Conservation (phyloP, 2,888 invertebrate genomes). For the Eristalinus sepulchralis region DNA sequence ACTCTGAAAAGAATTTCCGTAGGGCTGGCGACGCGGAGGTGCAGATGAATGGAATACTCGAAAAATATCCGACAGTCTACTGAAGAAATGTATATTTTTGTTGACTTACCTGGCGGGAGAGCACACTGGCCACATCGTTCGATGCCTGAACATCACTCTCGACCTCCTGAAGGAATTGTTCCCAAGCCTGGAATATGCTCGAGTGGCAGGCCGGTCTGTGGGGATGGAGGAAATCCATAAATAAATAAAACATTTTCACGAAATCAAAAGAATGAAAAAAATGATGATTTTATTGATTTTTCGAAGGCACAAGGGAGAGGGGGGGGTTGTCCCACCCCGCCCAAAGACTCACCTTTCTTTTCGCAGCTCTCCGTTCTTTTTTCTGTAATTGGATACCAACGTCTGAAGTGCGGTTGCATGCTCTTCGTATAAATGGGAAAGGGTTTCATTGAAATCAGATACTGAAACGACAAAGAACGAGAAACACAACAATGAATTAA, state of each 20-base stretch:
- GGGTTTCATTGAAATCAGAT: slow-evolving; percentile 94
- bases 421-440: slow-evolving; percentile 93
- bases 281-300: slow-evolving; percentile 42
- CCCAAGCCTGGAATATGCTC: slow-evolving; percentile 94
- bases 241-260: slow-evolving; percentile 35
- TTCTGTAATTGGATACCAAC: slow-evolving; percentile 92
- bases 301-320: neutral
- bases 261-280: slow-evolving; percentile 26
- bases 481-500: slow-evolving; percentile 39
- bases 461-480: slow-evolving; percentile 83
- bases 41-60: slow-evolving; percentile 6
- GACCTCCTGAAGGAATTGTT: slow-evolving; percentile 93
- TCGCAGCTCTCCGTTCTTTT: slow-evolving; percentile 91
- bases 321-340: neutral
- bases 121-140: slow-evolving; percentile 90
- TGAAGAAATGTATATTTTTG: neutral
- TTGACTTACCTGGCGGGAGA: slow-evolving; percentile 85
- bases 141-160: slow-evolving; percentile 94
- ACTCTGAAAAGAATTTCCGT: neutral
- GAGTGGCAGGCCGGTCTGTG: slow-evolving; percentile 89
- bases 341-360: slow-evolving; percentile 87
- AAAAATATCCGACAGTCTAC: neutral
- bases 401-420: slow-evolving; percentile 93
- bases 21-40: neutral
- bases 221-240: slow-evolving; percentile 19